Evolutionary conservation across 92 coral and sea anemone genomes (phyloP).

Genomic region (Virgularia gustaviana): DNA sequence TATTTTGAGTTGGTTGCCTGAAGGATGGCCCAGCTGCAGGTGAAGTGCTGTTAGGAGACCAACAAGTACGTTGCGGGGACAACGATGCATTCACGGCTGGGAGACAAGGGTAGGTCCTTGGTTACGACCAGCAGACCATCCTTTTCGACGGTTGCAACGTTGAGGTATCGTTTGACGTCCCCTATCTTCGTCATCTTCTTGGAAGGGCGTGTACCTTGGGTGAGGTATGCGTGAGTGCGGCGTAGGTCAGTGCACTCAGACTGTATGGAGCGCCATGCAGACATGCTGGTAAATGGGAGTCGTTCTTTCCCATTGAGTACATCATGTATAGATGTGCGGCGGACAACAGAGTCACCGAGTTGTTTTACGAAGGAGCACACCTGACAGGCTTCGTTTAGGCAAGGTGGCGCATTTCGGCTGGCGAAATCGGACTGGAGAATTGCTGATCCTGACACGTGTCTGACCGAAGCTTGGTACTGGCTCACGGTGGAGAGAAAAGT

Average conservation of each 20-base stretch:
- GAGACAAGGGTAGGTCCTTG: slow-evolving; percentile 49
- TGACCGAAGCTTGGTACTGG: slow-evolving; percentile 29
- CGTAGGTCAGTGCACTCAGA: slow-evolving; percentile 44
- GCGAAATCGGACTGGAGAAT: slow-evolving; percentile 39
- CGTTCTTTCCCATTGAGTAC: slow-evolving; percentile 33
- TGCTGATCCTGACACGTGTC: slow-evolving; percentile 35
- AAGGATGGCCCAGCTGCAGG: too few relatives aligned
- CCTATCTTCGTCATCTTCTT: slow-evolving; percentile 56
- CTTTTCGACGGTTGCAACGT: too few relatives aligned
- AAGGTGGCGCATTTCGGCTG: slow-evolving; percentile 36
- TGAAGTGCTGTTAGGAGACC: too few relatives aligned
- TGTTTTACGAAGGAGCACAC: slow-evolving; percentile 43
- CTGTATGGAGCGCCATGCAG: slow-evolving; percentile 47
- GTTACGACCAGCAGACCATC: slow-evolving; percentile 63
- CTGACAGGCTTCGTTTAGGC: slow-evolving; percentile 45
- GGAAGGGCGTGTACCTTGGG: slow-evolving; percentile 65
- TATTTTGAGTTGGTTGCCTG: too few relatives aligned
- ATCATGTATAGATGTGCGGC: slow-evolving; percentile 29
- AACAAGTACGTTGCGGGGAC: too few relatives aligned
- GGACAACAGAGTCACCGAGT: slow-evolving; percentile 45
- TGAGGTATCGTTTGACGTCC: slow-evolving; percentile 61
- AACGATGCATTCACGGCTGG: too few relatives aligned
- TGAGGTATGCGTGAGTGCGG: slow-evolving; percentile 50
- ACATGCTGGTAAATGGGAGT: slow-evolving; percentile 58
- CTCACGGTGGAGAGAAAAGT: slow-evolving; percentile 27